Percentiles rank a stretch among this genome's conserved stretches.
These are phyloP conservation scores for Drosophila pectinifera DNA, from an alignment of 1,140 invertebrate species.

Conservation along the genomic window DNA sequence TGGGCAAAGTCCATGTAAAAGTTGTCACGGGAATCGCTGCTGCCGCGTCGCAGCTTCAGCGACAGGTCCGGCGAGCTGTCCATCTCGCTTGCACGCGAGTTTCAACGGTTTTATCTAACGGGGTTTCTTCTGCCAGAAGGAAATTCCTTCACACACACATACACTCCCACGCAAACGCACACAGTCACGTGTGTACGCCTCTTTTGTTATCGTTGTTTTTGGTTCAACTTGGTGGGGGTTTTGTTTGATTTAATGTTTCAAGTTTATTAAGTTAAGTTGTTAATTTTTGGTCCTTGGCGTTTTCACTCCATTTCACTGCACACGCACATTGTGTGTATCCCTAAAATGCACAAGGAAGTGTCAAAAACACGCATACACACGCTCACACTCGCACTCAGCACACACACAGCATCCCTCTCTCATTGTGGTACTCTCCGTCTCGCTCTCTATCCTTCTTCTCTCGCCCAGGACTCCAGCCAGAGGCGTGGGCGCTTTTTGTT, in stretches of 20 bases:
- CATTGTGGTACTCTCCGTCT: constrained; percentile 2
- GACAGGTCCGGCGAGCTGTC: constrained; percentile 93
- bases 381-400: constrained; percentile 9
- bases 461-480: constrained; percentile 14
- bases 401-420: constrained; percentile 29
- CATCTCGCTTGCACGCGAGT: constrained; percentile 46
- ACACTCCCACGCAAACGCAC: constrained; percentile 6
- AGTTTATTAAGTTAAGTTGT: constrained; percentile 19
- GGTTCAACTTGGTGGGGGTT: neutral
- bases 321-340: constrained; percentile 62
- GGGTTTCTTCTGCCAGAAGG: neutral
- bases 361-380: constrained; percentile 53
- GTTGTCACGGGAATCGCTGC: constrained; percentile 93
- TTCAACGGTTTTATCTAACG: constrained; percentile 8
- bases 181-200: neutral
- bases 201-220: neutral
- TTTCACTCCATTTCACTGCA: constrained; percentile 47
- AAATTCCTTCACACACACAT: constrained; percentile 25
- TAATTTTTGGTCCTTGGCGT: constrained; percentile 24
- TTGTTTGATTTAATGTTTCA: constrained; percentile 1
- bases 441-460: constrained; percentile 1
- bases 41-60: constrained; percentile 91
- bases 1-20: constrained; percentile 95
- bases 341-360: constrained; percentile 55
- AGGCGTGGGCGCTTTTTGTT: constrained; percentile 19